phyloP scores from a whole-genome alignment of 2,113 vertebrate species.

The Delphinus delphis region DNA sequence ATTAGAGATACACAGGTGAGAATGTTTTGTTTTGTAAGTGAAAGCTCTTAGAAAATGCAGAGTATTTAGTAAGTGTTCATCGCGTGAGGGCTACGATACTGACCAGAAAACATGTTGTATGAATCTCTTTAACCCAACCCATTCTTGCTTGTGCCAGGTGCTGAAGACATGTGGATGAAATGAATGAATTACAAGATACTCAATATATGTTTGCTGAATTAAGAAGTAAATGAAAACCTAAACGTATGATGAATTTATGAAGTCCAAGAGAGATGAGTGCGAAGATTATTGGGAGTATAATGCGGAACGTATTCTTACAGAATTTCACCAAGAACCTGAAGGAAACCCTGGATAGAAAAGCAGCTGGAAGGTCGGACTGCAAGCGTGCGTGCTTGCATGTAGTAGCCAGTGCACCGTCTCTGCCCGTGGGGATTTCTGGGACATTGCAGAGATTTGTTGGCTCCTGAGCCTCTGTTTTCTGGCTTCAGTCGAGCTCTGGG shows the following conservation, averaged over 20 bases:
- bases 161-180: not conserved
- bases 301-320: not conserved
- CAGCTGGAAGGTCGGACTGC: not conserved
- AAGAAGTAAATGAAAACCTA: not conserved
- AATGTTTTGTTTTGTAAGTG: not conserved
- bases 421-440: slow-evolving; percentile 39
- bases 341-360: not conserved
- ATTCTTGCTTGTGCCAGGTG: not conserved
- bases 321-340: not conserved
- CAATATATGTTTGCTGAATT: not conserved
- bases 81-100: not conserved
- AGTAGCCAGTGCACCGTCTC: not conserved
- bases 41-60: not conserved
- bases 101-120: not conserved
- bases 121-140: not conserved
- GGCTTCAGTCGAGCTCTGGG: slow-evolving; percentile 51
- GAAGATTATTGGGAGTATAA: not conserved
- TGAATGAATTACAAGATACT: not conserved
- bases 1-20: not conserved
- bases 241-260: not conserved
- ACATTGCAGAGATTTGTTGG: slow-evolving; percentile 49
- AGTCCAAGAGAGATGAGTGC: not conserved
- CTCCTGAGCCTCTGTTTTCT: slow-evolving; percentile 52
- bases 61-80: not conserved
- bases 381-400: not conserved